phyloP scores from a whole-genome alignment of 2,113 vertebrate species.

The Sceloporus undulatus region DNA sequence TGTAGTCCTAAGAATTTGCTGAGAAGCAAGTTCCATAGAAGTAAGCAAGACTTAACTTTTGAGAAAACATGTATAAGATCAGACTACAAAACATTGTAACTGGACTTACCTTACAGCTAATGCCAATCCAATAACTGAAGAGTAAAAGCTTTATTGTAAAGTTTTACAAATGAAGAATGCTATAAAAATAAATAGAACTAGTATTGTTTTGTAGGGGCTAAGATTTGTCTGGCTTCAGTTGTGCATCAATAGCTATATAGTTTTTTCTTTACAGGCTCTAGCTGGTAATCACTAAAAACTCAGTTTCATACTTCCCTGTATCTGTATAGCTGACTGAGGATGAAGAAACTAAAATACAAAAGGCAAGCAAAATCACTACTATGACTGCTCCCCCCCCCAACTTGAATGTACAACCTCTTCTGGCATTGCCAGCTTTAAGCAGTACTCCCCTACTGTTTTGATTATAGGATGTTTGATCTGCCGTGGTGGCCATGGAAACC shows the following conservation, averaged over 20 bases:
- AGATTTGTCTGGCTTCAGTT: not conserved
- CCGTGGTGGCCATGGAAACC: constrained; percentile 77
- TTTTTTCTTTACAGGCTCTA: not conserved
- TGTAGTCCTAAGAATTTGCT: not conserved
- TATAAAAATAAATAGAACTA: not conserved
- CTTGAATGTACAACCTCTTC: constrained; percentile 48
- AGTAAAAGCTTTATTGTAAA: not conserved
- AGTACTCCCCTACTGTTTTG: constrained; percentile 52
- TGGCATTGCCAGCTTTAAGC: constrained; percentile 53
- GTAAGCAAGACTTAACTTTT: not conserved
- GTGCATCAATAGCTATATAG: not conserved
- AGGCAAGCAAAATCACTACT: not conserved
- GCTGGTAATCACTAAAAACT: not conserved
- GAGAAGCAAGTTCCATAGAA: not conserved
- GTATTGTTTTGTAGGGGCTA: not conserved
- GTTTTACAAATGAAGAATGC: not conserved
- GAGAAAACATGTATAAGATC: not conserved
- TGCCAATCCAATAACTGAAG: not conserved
- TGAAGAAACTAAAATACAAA: constrained; percentile 39
- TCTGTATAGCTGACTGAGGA: not conserved
- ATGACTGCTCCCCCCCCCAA: constrained; percentile 35
- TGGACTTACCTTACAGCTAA: not conserved
- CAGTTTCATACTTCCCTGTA: not conserved
- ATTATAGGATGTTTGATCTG: constrained; percentile 56
- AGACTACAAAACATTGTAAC: not conserved